Evolutionary conservation across 2,888 invertebrate species (phyloP).

Genomic region (Galeruca laticollis): DNA sequence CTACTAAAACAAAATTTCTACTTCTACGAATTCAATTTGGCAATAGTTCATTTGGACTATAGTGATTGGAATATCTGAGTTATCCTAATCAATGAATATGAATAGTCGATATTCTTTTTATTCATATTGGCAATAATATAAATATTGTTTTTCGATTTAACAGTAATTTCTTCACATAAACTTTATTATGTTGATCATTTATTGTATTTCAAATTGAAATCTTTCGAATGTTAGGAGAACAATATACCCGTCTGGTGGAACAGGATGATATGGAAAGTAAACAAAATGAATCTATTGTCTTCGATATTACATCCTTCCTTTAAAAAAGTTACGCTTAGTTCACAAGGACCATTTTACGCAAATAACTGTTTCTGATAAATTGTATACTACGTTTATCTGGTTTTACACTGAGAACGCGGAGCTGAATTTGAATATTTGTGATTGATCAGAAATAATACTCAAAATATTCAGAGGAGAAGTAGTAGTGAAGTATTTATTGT

Average conservation of each 20-base stretch:
- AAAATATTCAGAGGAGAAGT: no score
- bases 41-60: no score
- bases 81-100: no score
- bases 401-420: no score
- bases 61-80: no score
- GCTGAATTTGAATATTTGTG: no score
- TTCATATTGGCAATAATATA: background rate
- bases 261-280: slow-evolving; percentile 44
- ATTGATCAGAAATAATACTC: no score
- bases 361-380: background rate
- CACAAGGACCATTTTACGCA: slow-evolving; percentile 26
- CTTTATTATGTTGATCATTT: slow-evolving; percentile 9
- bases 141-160: background rate
- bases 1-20: no score
- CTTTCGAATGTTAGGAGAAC: slow-evolving; percentile 26
- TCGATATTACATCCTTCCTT: slow-evolving; percentile 31
- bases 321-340: slow-evolving; percentile 13
- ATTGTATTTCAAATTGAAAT: slow-evolving; percentile 26
- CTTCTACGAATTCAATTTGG: no score
- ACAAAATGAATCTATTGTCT: slow-evolving; percentile 38
- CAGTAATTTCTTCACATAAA: background rate
- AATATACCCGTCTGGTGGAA: slow-evolving; percentile 18
- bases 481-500: no score
- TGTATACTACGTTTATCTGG: background rate
- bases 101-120: no score